A percentile compares a stretch with the other conserved stretches of the same genome.
Evolutionary conservation across 2,113 vertebrate genomes (phyloP).

Genomic region (Thermophis baileyi): DNA sequence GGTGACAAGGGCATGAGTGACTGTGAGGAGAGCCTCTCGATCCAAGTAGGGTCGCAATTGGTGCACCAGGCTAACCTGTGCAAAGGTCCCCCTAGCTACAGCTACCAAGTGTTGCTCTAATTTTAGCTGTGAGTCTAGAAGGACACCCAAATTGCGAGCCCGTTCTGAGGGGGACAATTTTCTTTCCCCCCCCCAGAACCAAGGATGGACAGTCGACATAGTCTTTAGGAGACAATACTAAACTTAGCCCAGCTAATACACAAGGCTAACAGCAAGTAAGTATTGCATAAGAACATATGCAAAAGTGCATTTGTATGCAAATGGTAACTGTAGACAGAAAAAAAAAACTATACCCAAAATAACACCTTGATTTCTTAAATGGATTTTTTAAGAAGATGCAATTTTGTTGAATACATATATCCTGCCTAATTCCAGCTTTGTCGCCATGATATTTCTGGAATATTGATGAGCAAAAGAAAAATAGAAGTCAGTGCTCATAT

Average conservation of each 20-base stretch:
- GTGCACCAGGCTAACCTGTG: too few relatives aligned
- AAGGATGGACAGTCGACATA: too few relatives aligned
- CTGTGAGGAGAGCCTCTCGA: too few relatives aligned
- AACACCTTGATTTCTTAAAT: not conserved
- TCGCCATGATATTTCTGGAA: not conserved
- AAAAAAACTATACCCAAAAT: not conserved
- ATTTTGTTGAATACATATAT: not conserved
- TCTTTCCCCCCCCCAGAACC: too few relatives aligned
- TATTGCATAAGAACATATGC: not conserved
- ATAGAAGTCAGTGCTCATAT: not conserved
- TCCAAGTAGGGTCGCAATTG: too few relatives aligned
- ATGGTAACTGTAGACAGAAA: not conserved
- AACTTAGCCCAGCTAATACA: not conserved
- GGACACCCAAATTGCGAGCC: too few relatives aligned
- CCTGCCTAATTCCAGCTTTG: not conserved
- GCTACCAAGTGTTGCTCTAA: too few relatives aligned
- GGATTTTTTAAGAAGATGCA: not conserved
- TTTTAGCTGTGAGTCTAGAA: too few relatives aligned
- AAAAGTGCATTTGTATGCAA: not conserved
- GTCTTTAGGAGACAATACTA: too few relatives aligned
- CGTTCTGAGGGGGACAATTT: too few relatives aligned
- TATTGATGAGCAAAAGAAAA: not conserved
- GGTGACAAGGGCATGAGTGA: too few relatives aligned
- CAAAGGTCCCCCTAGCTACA: too few relatives aligned
- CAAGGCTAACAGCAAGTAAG: not conserved